phyloP scores from a whole-genome alignment of 2,797 vertebrate genomes.

The Gorsachius magnificus region DNA sequence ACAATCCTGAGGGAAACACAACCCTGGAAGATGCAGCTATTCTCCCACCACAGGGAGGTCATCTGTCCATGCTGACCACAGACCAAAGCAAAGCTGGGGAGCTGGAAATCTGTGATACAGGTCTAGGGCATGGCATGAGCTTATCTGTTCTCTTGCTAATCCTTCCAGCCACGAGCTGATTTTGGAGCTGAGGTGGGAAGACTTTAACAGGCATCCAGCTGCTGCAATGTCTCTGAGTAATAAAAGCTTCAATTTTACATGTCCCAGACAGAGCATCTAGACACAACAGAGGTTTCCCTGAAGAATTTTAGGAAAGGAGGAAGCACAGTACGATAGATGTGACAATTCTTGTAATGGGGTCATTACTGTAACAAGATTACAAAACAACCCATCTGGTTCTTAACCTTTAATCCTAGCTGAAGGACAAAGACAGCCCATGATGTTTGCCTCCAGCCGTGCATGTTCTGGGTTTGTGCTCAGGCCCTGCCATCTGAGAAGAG shows the following conservation, averaged over 20 bases:
- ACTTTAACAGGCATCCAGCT: neutral
- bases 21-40: neutral
- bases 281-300: neutral
- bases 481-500: neutral
- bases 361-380: slow-evolving; percentile 27
- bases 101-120: neutral
- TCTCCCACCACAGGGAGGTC: neutral
- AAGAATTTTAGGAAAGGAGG: neutral
- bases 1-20: neutral
- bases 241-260: neutral
- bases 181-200: neutral
- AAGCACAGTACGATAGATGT: neutral
- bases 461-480: neutral
- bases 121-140: neutral
- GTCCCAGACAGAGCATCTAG: neutral
- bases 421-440: neutral
- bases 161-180: neutral
- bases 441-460: neutral
- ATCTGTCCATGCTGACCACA: neutral
- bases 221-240: neutral
- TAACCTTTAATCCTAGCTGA: neutral
- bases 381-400: neutral
- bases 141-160: neutral
- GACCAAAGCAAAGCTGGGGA: neutral
- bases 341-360: neutral